A percentile compares a stretch with the other conserved stretches of the same genome.
Conservation (phyloP, 2,888 invertebrate genomes). For the Vannuccia rotundouncinata region DNA sequence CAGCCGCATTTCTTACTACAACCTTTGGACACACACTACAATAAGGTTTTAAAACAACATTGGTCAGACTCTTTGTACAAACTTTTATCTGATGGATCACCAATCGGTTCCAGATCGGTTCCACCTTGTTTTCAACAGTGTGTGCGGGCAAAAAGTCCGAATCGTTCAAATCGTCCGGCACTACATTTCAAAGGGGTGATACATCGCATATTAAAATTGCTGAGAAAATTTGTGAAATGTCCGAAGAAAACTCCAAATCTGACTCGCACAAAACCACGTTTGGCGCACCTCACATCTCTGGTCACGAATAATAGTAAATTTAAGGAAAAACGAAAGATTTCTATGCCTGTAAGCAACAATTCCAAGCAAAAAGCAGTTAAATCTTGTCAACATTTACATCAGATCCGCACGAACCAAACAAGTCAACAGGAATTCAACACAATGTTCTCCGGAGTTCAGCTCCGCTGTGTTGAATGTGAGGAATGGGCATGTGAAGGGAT, state of each 20-base stretch:
- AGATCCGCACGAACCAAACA: not conserved
- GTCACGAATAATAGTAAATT: not conserved
- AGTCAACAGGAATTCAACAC: not conserved
- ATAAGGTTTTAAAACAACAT: not conserved
- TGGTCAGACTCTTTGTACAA: not conserved
- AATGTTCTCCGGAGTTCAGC: not conserved
- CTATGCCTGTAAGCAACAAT: not conserved
- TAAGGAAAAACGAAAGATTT: not conserved
- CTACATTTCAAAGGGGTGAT: not conserved
- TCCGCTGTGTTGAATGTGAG: not conserved
- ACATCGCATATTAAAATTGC: not conserved
- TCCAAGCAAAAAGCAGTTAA: not conserved
- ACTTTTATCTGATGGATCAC: not conserved
- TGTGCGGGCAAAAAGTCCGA: not conserved
- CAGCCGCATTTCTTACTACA: not conserved
- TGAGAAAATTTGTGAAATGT: not conserved
- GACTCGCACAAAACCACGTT: not conserved
- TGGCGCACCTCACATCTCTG: not conserved
- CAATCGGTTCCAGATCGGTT: not conserved
- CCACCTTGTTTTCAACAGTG: not conserved
- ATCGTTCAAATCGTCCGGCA: not conserved
- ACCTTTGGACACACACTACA: slow-evolving; percentile 7
- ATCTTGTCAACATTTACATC: not conserved
- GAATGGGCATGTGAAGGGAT: not conserved
- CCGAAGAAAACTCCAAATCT: not conserved